phyloP scores from a whole-genome alignment of 2,888 invertebrate species.

The Watsonalla binaria region DNA sequence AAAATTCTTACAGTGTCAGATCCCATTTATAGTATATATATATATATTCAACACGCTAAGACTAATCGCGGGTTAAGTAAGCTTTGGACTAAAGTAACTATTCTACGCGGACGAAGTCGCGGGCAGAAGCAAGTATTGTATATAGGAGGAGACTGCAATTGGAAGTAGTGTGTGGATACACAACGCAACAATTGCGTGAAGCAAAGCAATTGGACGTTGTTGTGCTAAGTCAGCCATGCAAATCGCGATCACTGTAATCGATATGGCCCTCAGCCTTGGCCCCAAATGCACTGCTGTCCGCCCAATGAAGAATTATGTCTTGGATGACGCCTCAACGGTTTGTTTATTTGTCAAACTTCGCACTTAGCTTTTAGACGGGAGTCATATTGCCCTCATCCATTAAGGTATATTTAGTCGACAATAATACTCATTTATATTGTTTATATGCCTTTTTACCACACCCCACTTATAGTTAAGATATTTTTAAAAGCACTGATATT shows the following conservation, averaged over 20 bases:
- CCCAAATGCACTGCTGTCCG: slow-evolving; percentile 57
- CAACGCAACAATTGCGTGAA: slow-evolving; percentile 16
- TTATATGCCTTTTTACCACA: too few relatives aligned
- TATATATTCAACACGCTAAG: too few relatives aligned
- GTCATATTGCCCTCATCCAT: slow-evolving; percentile 24
- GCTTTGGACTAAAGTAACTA: too few relatives aligned
- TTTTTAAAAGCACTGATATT: too few relatives aligned
- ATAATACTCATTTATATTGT: too few relatives aligned
- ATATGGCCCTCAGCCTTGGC: slow-evolving; percentile 62
- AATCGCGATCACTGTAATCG: slow-evolving; percentile 59
- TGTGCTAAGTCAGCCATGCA: slow-evolving; percentile 39
- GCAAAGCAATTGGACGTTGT: slow-evolving; percentile 10
- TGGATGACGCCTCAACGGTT: slow-evolving; percentile 32
- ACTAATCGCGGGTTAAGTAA: too few relatives aligned
- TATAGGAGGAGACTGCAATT: background rate
- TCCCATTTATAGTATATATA: too few relatives aligned
- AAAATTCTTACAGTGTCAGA: too few relatives aligned
- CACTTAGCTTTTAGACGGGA: slow-evolving; percentile 25
- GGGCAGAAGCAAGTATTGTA: background rate
- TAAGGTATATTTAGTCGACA: slow-evolving; percentile 13
- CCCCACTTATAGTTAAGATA: too few relatives aligned
- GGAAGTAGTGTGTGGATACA: background rate
- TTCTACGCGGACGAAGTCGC: too few relatives aligned
- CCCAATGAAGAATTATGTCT: slow-evolving; percentile 61
- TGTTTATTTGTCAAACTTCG: slow-evolving; percentile 46